Evolutionary conservation across 2,888 invertebrate genomes (phyloP).

Genomic region (Nysson spinosus): DNA sequence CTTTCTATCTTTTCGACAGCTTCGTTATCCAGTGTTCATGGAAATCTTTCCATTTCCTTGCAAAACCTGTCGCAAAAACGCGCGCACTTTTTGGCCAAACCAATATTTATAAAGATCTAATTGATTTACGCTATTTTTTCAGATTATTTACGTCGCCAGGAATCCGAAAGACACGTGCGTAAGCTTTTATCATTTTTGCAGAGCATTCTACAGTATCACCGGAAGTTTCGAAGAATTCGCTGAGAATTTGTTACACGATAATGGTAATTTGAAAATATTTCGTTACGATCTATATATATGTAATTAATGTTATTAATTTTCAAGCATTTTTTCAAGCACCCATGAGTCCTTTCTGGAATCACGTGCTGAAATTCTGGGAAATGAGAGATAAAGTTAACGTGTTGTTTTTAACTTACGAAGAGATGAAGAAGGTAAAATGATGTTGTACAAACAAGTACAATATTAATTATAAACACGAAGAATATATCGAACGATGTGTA

Average conservation of each 20-base stretch:
- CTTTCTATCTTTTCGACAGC: too few species aligned
- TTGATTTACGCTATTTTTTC: slow-evolving; percentile 40
- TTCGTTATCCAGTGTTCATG: too few species aligned
- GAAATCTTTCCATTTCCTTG: too few species aligned
- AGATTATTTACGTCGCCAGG: slow-evolving; percentile 92
- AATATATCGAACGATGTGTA: background rate
- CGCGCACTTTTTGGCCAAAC: too few species aligned
- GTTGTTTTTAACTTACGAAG: slow-evolving; percentile 81
- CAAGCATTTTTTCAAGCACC: slow-evolving; percentile 59
- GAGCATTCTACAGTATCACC: slow-evolving; percentile 82
- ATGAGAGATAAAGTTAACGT: slow-evolving; percentile 78
- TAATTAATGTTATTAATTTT: background rate
- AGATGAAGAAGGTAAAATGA: slow-evolving; percentile 78
- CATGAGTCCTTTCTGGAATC: slow-evolving; percentile 73
- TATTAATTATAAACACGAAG: background rate
- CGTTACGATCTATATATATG: too few species aligned
- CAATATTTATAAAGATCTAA: too few species aligned
- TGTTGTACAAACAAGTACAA: slow-evolving; percentile 36
- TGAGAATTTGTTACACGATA: slow-evolving; percentile 84
- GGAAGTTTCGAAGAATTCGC: slow-evolving; percentile 87
- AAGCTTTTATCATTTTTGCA: slow-evolving; percentile 91
- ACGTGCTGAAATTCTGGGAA: slow-evolving; percentile 78
- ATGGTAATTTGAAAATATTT: too few species aligned
- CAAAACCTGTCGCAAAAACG: too few species aligned
- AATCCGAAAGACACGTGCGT: slow-evolving; percentile 95